Conservation (phyloP, 2,888 invertebrate species). For the Melanargia galathea region DNA sequence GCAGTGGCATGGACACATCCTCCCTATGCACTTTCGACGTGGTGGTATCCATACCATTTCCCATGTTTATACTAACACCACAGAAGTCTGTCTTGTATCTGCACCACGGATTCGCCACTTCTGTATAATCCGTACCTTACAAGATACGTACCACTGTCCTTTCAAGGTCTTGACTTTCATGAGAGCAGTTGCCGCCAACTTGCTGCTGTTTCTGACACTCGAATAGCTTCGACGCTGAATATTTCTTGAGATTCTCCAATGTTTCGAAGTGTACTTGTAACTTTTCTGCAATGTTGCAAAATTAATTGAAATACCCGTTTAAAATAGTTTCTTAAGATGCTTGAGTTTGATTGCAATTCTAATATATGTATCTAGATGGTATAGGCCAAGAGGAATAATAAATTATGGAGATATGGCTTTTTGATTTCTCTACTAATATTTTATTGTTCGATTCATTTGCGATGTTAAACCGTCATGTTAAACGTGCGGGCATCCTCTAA, state of each 20-base stretch:
- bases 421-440: too few species aligned
- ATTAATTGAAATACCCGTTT: neutral
- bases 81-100: too few species aligned
- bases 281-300: slow-evolving; percentile 57
- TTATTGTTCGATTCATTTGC: too few species aligned
- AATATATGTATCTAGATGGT: too few species aligned
- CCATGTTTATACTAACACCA: too few species aligned
- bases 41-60: too few species aligned
- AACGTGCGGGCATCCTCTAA: too few species aligned
- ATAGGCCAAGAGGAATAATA: too few species aligned
- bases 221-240: slow-evolving; percentile 75
- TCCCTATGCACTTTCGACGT: too few species aligned
- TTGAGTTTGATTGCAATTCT: neutral
- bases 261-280: slow-evolving; percentile 78
- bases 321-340: neutral
- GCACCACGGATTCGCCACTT: neutral
- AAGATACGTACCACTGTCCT: slow-evolving; percentile 69
- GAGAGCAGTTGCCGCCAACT: slow-evolving; percentile 77
- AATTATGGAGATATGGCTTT: neutral
- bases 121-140: neutral
- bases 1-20: too few species aligned
- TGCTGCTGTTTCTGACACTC: slow-evolving; percentile 79
- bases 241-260: slow-evolving; percentile 74
- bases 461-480: too few species aligned
- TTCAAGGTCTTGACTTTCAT: slow-evolving; percentile 77